A percentile compares a stretch with the other conserved stretches of the same genome.
Evolutionary conservation across 2,888 invertebrate species (phyloP).

Genomic region (Brachyptera putata): DNA sequence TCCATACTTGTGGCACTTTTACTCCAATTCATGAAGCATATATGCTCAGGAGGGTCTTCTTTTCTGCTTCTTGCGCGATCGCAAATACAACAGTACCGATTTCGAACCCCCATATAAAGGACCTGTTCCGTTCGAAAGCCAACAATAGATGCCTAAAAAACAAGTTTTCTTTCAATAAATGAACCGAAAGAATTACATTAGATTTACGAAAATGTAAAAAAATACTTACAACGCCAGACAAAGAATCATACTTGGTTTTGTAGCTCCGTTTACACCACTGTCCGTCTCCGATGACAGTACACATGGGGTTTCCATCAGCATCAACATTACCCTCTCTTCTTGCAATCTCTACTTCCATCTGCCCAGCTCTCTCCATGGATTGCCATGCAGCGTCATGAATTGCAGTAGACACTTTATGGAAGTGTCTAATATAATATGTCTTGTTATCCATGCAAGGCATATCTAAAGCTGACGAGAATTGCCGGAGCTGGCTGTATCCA

Average conservation of each 20-base stretch:
- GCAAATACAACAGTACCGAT: constrained; percentile 3
- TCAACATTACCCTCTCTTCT: not conserved
- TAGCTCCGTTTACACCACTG: constrained; percentile 9
- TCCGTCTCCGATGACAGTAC: not conserved
- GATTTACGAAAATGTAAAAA: no score
- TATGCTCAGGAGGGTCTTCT: not conserved
- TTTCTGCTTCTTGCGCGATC: not conserved
- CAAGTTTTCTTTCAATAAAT: no score
- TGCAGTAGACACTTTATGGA: not conserved
- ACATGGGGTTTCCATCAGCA: not conserved
- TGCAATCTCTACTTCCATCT: not conserved
- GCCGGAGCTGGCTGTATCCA: not conserved
- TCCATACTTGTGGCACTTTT: constrained; percentile 16
- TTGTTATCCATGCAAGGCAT: not conserved
- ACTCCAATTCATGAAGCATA: constrained; percentile 3
- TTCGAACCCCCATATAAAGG: constrained; percentile 4
- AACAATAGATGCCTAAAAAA: constrained; percentile 8
- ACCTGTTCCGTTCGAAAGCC: not conserved
- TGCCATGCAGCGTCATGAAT: not conserved
- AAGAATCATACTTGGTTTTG: constrained; percentile 13
- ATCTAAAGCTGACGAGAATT: not conserved
- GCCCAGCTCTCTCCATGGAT: not conserved
- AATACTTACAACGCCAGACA: constrained; percentile 5
- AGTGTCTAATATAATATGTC: not conserved
- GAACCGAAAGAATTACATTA: no score